Base-by-base conservation (phyloP, 2,797 vertebrate genomes). In the Fistularia tabacaria region DNA sequence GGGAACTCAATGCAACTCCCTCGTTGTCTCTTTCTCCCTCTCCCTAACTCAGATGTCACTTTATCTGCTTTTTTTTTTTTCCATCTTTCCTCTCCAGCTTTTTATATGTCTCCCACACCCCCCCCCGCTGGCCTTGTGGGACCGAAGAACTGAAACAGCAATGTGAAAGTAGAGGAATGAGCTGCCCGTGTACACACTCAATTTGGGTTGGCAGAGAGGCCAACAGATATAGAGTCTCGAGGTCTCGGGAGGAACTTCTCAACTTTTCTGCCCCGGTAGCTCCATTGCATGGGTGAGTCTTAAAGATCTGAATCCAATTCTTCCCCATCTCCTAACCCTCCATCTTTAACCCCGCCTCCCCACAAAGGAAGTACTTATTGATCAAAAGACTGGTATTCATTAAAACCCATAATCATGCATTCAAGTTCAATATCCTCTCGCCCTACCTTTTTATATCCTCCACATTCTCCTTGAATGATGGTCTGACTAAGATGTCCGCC, bases 131-230 rank as follows among this genome's bases (percentile, higher is more conserved):
- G 76, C 75, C 86, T 84, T 76, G 66, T 72, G 81, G 82, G 78
- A 87, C 74, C 54, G 76, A 84, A 73, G 71, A 71, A 74, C 54
- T 43, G 77, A 85, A 77, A 80, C 81, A 74, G 77, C 76, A 55
- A 76, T 75, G 84, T 76, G 77, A 87, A 82, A 84, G 80, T 79
- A 77, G 83, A 85, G 78, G 78, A 81, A 88, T 88, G 85, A 87
- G 81, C 74, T 77, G 70, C 78, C 69, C 74, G 65, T 85, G 85
- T 84, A 82, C 73, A 81, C 85, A 85, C 84, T 88, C 82, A 84
- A 89, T 89, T 82, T 82, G 81, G 64, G 84, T 82, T 87, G 84
- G 80, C 85, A 86, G 84, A 65, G 82, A 86, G 86, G 86, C 85
- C 86, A 86, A 69, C 80, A 81, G 85, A 88, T 85, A 88, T 86